Base-by-base conservation (phyloP, 2,888 invertebrate genomes). In the Aporophyla nigra region DNA sequence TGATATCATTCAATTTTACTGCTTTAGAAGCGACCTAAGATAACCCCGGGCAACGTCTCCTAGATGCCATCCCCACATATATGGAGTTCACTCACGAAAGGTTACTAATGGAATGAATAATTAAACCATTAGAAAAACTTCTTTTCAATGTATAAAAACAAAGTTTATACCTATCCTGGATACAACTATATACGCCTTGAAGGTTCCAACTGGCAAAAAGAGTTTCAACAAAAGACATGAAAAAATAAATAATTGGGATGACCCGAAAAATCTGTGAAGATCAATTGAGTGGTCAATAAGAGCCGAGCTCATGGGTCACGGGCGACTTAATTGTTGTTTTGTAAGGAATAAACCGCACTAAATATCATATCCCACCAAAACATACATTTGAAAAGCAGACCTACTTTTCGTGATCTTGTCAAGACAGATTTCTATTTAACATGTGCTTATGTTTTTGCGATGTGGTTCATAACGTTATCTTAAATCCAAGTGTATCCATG, bases 1-100 rank as follows among this genome's bases (percentile, higher is more conserved):
- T 87, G 95, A 95, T 96, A 96, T 96, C 96, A 95, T 96, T 96
- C 94, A 96, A 96, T 96, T 95, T 95, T 96, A 96, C 95, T 95
- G 95, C 96, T 96, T 95, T 94, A 94, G 95, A 94, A 94, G 92
- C 93, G 96, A 96, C 96, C 96, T 88, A 79, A 88, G 96, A 96
- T 96, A 96, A 96, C 96, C 96, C 94, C 95, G 92, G 91, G 89
- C 92, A 90, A 90, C 93, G 94, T 92, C 95, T 94, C 93, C 93
- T 93, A 94, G 95, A 93, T 92, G 94, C 90, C 92, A 91, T 92
- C 91, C 92, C 89, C 90, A 89, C 92, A 87, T 88, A 89, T 91
- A 88, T 90, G 87, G 86, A 90, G 87, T 89, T 91, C 88, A 87
- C 84, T 86, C 85, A 90, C 83, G 76, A 88, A 89, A 88, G 83